These are phyloP conservation scores for Ascaphus truei DNA, from an alignment of 2,113 vertebrate species.

Conservation along the genomic window DNA sequence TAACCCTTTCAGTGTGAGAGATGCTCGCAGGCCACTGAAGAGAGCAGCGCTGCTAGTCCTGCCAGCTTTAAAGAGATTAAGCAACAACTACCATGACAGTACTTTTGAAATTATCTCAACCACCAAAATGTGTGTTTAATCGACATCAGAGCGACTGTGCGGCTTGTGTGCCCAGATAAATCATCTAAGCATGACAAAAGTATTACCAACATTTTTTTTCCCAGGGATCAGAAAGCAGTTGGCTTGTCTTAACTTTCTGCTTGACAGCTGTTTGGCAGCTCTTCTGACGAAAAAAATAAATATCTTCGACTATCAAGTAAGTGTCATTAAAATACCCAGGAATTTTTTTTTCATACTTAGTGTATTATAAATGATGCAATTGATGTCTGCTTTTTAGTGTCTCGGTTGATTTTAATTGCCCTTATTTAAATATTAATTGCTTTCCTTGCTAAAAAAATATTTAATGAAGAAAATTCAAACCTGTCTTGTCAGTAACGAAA, in stretches of 20 bases:
- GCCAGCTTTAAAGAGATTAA: slow-evolving; percentile 23
- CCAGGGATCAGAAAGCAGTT: slow-evolving; percentile 40
- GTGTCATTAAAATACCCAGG: slow-evolving; percentile 28
- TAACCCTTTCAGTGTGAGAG: neutral
- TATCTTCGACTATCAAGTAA: slow-evolving; percentile 1
- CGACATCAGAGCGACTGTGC: slow-evolving; percentile 34
- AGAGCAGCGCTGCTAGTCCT: neutral
- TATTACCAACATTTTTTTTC: slow-evolving; percentile 36
- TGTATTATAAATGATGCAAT: neutral
- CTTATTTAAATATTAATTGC: slow-evolving; percentile 1
- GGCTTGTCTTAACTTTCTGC: neutral
- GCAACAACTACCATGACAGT: slow-evolving; percentile 36
- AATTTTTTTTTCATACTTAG: slow-evolving; percentile 4
- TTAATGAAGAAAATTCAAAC: neutral
- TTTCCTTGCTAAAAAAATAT: neutral
- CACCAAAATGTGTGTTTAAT: slow-evolving; percentile 50
- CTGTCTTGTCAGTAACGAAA: too few relatives aligned
- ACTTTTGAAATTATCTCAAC: slow-evolving; percentile 46
- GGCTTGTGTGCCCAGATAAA: slow-evolving; percentile 49
- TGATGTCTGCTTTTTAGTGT: neutral
- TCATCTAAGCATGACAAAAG: slow-evolving; percentile 45
- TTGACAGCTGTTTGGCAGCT: slow-evolving; percentile 43
- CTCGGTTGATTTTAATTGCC: neutral
- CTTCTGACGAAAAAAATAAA: neutral
- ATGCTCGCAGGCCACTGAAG: neutral